A percentile compares a stretch with the other conserved stretches of the same genome.
Conservation (phyloP, 2,797 vertebrate species). For the Gastrophryne carolinensis region DNA sequence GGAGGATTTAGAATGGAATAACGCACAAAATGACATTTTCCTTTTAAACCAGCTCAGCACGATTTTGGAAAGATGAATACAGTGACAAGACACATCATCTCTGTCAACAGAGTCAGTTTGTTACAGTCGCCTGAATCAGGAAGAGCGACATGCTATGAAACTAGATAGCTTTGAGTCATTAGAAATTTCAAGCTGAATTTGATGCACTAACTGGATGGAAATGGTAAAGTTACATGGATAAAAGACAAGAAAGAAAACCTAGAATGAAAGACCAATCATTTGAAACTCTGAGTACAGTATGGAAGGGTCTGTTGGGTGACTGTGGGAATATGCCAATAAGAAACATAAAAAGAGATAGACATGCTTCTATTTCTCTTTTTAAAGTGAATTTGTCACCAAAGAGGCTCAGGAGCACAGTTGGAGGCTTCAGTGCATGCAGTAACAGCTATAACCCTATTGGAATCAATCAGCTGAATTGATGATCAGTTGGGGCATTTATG, state of each 20-base stretch:
- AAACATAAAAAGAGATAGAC: too few relatives aligned
- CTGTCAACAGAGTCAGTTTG: slow-evolving; percentile 52
- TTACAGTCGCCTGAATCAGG: slow-evolving; percentile 50
- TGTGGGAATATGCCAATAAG: background rate
- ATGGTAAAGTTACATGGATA: background rate
- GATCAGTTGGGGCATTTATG: too few relatives aligned
- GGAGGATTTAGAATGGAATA: slow-evolving; percentile 39
- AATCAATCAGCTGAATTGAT: too few relatives aligned
- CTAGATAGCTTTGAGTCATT: slow-evolving; percentile 53
- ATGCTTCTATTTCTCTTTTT: too few relatives aligned
- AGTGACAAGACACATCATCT: slow-evolving; percentile 52
- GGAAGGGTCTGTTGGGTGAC: background rate
- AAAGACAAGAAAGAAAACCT: background rate
- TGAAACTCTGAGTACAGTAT: slow-evolving; percentile 20
- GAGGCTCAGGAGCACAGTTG: too few relatives aligned
- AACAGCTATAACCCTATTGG: too few relatives aligned
- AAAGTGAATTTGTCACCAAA: too few relatives aligned
- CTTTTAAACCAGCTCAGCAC: slow-evolving; percentile 47
- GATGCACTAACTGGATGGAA: slow-evolving; percentile 45
- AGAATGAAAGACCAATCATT: slow-evolving; percentile 40
- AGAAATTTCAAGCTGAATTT: slow-evolving; percentile 54
- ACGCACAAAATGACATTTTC: slow-evolving; percentile 46
- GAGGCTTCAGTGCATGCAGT: too few relatives aligned
- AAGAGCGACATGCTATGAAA: slow-evolving; percentile 54
- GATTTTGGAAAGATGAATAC: slow-evolving; percentile 48